Conservation (phyloP, 2,797 vertebrate species). For the Bucorvus abyssinicus region DNA sequence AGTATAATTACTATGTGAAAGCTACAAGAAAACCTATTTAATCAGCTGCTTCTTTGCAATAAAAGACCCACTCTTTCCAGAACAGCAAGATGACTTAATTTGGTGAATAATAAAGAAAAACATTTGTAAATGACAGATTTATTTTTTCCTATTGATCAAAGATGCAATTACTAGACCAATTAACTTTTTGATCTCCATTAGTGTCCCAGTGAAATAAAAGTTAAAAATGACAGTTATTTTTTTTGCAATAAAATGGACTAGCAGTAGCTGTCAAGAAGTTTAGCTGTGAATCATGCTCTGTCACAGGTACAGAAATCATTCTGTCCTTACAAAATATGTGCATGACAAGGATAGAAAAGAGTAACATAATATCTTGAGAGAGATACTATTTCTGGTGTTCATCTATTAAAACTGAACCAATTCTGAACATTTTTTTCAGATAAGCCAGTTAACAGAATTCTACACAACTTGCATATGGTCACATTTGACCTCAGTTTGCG, state of each 20-base stretch:
- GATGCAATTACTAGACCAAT: background rate
- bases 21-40: background rate
- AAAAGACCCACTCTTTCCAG: background rate
- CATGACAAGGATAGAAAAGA: background rate
- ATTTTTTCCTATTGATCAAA: background rate
- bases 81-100: background rate
- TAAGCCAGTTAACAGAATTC: background rate
- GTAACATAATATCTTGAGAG: background rate
- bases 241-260: background rate
- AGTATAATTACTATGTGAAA: background rate
- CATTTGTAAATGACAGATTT: background rate
- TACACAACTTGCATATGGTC: too few relatives aligned
- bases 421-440: background rate
- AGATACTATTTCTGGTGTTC: background rate
- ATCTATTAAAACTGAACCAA: background rate
- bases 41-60: background rate
- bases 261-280: background rate
- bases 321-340: background rate
- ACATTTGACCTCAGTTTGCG: background rate
- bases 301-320: background rate
- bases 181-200: conserved; percentile 9
- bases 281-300: background rate
- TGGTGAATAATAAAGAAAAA: background rate
- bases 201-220: background rate
- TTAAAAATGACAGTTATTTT: background rate